Evolutionary conservation across 1,140 invertebrate species (phyloP).

Genomic region (Lordiphosa stackelbergi): DNA sequence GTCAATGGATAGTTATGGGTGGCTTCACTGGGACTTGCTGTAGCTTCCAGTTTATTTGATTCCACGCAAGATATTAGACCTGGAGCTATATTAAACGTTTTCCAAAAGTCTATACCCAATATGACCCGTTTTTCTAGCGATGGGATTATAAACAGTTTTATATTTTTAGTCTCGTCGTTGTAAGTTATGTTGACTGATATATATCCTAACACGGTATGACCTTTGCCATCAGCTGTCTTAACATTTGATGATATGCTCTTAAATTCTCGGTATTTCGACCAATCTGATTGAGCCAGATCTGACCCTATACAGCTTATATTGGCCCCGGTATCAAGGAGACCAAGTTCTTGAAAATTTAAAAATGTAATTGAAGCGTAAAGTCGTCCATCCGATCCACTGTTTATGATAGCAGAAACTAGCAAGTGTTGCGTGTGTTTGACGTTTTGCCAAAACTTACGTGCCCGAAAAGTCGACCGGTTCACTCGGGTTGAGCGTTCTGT

Average conservation of each 20-base stretch:
- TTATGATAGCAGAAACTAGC: conserved; percentile 4
- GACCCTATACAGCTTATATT: conserved; percentile 19
- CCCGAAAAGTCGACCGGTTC: conserved; percentile 1
- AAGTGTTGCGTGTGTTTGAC: conserved; percentile 1
- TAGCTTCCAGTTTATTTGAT: background rate
- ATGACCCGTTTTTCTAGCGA: conserved; percentile 13
- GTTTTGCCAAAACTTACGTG: conserved; percentile 11
- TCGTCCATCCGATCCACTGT: conserved; percentile 4
- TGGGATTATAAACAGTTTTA: conserved; percentile 3
- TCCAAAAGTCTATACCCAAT: conserved; percentile 17
- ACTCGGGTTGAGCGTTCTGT: background rate
- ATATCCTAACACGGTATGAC: conserved; percentile 7
- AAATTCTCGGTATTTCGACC: conserved; percentile 6
- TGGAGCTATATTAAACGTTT: conserved; percentile 11
- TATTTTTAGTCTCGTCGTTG: background rate
- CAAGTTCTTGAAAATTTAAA: conserved; percentile 13
- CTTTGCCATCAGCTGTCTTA: conserved; percentile 15
- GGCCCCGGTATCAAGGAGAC: conserved; percentile 11
- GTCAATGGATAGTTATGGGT: background rate
- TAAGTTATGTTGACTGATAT: conserved; percentile 1
- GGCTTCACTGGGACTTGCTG: background rate
- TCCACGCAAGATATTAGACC: background rate
- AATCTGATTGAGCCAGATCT: conserved; percentile 10
- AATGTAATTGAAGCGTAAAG: conserved; percentile 10
- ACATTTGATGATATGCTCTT: background rate